Evolutionary conservation across 2,113 vertebrate genomes (phyloP).

Genomic region (Phocoena sinus): DNA sequence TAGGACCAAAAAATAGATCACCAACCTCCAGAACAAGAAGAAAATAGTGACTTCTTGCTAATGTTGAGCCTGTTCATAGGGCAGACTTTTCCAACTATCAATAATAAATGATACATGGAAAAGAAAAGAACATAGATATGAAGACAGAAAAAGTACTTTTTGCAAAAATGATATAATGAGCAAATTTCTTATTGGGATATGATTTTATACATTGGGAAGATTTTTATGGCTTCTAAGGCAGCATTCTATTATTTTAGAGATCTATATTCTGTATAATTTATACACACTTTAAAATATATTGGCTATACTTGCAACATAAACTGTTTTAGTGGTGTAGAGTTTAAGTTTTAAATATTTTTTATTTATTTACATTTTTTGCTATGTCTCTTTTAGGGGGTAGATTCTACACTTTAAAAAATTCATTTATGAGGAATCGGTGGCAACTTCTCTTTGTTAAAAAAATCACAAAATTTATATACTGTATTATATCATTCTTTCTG

Average conservation of each 20-base stretch:
- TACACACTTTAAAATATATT: background rate
- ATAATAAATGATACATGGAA: background rate
- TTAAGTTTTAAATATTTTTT: background rate
- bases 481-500: background rate
- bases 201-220: background rate
- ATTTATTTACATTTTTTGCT: background rate
- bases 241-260: background rate
- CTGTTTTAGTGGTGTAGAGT: background rate
- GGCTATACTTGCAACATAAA: background rate
- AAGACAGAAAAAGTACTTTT: background rate
- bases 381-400: background rate
- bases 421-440: background rate
- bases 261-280: background rate
- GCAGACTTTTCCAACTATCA: conserved; percentile 23
- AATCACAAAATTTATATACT: background rate
- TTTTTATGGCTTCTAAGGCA: background rate
- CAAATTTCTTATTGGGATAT: background rate
- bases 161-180: conserved; percentile 24
- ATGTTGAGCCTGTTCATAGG: background rate
- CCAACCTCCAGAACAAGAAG: background rate
- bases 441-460: background rate
- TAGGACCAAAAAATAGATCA: conserved; percentile 27
- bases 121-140: background rate
- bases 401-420: background rate
- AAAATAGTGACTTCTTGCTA: background rate